Percentiles rank a stretch among this genome's conserved stretches.
These are phyloP conservation scores for Leucoma salicis DNA, from an alignment of 2,888 invertebrate genomes.

Conservation along the genomic window DNA sequence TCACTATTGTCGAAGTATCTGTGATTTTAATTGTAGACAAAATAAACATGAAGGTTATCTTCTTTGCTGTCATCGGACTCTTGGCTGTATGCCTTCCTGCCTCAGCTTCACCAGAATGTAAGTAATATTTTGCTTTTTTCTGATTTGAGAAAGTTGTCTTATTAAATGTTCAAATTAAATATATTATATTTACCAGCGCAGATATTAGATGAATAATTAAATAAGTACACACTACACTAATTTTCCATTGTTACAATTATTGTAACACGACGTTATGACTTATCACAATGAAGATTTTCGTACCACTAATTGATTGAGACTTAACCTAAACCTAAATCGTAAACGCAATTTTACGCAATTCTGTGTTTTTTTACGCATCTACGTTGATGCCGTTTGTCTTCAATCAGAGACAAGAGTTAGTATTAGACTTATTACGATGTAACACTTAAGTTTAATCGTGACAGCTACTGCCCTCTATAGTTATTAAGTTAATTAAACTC, in stretches of 20 bases:
- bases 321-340: too few relatives aligned
- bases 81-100: constrained; percentile 75
- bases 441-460: too few relatives aligned
- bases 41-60: constrained; percentile 80
- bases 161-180: not conserved
- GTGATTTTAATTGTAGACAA: constrained; percentile 63
- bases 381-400: too few relatives aligned
- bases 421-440: too few relatives aligned
- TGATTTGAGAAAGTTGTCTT: constrained; percentile 28
- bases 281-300: too few relatives aligned
- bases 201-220: too few relatives aligned
- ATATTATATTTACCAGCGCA: not conserved
- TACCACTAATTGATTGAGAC: too few relatives aligned
- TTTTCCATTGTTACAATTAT: not conserved
- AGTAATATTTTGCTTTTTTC: constrained; percentile 69
- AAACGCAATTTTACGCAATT: too few relatives aligned
- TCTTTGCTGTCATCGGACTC: constrained; percentile 72
- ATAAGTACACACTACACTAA: too few relatives aligned
- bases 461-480: not conserved
- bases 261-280: too few relatives aligned
- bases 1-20: constrained; percentile 71
- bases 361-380: too few relatives aligned
- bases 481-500: not conserved
- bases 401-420: too few relatives aligned
- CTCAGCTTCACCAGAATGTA: constrained; percentile 83